Evolutionary conservation across 2,113 vertebrate species (phyloP), one percentile per base, ranked within the genome.

Genomic region (Tricholaema leucomelas): DNA sequence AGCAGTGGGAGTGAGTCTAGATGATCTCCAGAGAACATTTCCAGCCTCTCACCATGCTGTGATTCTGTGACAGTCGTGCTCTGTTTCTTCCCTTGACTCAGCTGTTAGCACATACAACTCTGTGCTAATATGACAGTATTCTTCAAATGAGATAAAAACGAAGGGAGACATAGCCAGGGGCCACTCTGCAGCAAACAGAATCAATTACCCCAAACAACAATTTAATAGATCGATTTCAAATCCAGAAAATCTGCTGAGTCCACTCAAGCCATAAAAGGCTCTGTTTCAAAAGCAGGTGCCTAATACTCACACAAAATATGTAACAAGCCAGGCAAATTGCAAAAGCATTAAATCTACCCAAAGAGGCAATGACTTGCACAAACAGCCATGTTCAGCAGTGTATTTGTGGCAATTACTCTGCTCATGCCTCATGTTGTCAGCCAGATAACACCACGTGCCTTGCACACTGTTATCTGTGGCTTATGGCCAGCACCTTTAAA

Each of bases 201-300:
- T 96, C 79, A 93, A 83, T 91, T 97, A 96, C 88, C 69, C 24
- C 93, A 95, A 95, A 97, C 96, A 97, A 94, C 94, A 97, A 98
- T 98, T 63, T 95, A 97, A 96, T 59, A 82, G 96, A 98, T 97
- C 96, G 94, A 91, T 98, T 97, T 97, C 93, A 97, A 97, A 80
- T 96, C 97, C 87, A 97, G 97, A 96, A 94, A 95, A 95, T 97
- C 65, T 85, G 81, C 91, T 75, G 69, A 94, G 50, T 61, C 63
- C 66, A 73, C 36, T 8, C 12, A 92, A 86, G 70, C 64, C 35
- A 23, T 12, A 78, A 72, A 63, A 48, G 35, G 50, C 52, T 71
- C 28, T 1, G 4, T 81, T 91, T 65, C 60, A 85, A 83, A 85
- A 50, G 61, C 1, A 3, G 73, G n/a, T 30, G 52, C 27, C 14